Percentiles rank a stretch among this genome's conserved stretches.
Evolutionary conservation across 2,113 vertebrate species (phyloP).

Genomic region (Microtus ochrogaster): DNA sequence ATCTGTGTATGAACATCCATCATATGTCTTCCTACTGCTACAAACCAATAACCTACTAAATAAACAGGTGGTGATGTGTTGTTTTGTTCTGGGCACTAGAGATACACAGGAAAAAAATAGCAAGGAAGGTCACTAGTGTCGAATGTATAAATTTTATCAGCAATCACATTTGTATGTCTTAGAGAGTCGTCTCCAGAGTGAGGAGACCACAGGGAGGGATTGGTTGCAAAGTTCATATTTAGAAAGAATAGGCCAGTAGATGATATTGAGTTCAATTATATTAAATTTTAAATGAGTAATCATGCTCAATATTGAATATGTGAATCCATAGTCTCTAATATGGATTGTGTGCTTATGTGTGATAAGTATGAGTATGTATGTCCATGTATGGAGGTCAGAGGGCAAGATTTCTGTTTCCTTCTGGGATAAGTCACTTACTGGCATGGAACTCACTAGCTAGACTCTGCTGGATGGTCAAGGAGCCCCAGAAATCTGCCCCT

Average conservation of each 20-base stretch:
- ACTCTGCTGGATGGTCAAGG: background rate
- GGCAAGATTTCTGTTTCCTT: background rate
- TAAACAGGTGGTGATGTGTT: background rate
- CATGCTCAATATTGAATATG: constrained; percentile 20
- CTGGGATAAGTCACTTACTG: background rate
- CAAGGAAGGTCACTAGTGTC: background rate
- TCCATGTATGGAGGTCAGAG: background rate
- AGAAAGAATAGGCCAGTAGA: background rate
- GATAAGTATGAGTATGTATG: background rate
- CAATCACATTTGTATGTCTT: background rate
- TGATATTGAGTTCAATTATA: background rate
- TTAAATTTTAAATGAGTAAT: constrained; percentile 33
- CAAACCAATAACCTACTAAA: background rate
- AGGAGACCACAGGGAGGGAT: background rate
- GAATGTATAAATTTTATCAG: background rate
- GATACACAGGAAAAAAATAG: background rate
- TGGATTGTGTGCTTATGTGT: background rate
- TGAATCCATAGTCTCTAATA: background rate
- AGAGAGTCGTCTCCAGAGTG: background rate
- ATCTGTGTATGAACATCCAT: background rate
- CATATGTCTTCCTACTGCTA: background rate
- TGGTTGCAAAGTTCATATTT: background rate
- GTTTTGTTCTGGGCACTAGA: background rate
- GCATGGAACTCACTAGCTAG: background rate
- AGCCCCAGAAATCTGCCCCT: background rate